Conservation (phyloP, 2,113 vertebrate genomes). For the Tricholaema leucomelas region DNA sequence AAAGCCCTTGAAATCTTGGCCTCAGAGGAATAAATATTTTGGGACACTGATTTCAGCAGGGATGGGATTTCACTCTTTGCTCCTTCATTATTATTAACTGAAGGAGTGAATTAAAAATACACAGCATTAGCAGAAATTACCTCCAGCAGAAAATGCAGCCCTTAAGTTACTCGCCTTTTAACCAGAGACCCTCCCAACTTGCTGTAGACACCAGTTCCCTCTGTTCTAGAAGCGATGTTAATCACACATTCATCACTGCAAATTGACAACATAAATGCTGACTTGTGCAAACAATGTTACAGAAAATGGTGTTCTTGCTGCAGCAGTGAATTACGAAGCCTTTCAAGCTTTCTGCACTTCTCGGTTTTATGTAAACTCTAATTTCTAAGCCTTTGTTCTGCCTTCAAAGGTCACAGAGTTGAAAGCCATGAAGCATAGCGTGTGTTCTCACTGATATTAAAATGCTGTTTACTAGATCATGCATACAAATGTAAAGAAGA, state of each 20-base stretch:
- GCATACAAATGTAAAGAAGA: slow-evolving; percentile 47
- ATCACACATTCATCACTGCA: slow-evolving; percentile 50
- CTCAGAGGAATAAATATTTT: background rate
- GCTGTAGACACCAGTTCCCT: background rate
- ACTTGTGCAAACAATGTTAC: slow-evolving; percentile 39
- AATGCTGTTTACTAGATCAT: slow-evolving; percentile 55
- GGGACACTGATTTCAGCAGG: background rate
- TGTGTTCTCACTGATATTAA: slow-evolving; percentile 43
- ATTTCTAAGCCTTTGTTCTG: slow-evolving; percentile 62
- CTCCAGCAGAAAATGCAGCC: background rate
- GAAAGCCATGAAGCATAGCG: slow-evolving; percentile 50
- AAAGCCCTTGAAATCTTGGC: background rate
- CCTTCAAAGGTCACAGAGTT: slow-evolving; percentile 49
- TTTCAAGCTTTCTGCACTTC: slow-evolving; percentile 42
- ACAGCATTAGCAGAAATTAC: background rate
- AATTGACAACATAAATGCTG: slow-evolving; percentile 66
- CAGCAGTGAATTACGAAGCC: slow-evolving; percentile 50
- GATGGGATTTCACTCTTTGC: background rate
- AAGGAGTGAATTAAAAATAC: slow-evolving; percentile 11
- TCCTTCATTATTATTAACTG: background rate
- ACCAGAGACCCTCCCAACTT: background rate
- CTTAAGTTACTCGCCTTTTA: background rate
- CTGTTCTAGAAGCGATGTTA: slow-evolving; percentile 24
- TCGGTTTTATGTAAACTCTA: slow-evolving; percentile 51
- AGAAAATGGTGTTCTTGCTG: slow-evolving; percentile 54